Conservation (phyloP, 1,140 invertebrate species). For the Leptonema lineaticorne region DNA sequence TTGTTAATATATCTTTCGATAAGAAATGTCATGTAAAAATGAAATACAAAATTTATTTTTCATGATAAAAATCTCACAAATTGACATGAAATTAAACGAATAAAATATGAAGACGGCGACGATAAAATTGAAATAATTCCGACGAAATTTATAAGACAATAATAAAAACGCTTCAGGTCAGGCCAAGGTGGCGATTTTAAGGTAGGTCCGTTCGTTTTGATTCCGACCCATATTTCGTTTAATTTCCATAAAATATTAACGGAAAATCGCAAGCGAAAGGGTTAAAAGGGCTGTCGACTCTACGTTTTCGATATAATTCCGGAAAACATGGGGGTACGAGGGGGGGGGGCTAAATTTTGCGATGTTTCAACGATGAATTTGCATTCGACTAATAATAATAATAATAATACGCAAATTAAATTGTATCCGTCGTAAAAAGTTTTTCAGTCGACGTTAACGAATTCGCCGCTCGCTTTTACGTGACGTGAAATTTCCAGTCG, state of each 20-base stretch:
- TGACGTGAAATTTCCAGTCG: neutral
- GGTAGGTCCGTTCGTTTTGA: neutral
- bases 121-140: too few relatives aligned
- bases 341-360: neutral
- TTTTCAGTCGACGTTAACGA: neutral
- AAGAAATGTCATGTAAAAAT: too few relatives aligned
- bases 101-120: too few relatives aligned
- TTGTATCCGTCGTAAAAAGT: neutral
- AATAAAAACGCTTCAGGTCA: neutral
- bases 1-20: too few relatives aligned
- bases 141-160: neutral
- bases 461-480: neutral
- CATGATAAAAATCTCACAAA: too few relatives aligned
- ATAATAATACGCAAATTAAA: neutral
- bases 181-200: neutral
- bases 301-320: neutral
- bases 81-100: too few relatives aligned
- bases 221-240: neutral
- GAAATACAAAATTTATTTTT: too few relatives aligned
- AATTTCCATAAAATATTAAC: neutral
- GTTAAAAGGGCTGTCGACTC: too few relatives aligned
- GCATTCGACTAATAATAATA: constrained; percentile 14
- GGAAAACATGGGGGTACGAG: too few relatives aligned
- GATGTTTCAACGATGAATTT: neutral
- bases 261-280: neutral